These are phyloP conservation scores for Hypena proboscidalis DNA, from an alignment of 2,888 invertebrate genomes.

Conservation along the genomic window DNA sequence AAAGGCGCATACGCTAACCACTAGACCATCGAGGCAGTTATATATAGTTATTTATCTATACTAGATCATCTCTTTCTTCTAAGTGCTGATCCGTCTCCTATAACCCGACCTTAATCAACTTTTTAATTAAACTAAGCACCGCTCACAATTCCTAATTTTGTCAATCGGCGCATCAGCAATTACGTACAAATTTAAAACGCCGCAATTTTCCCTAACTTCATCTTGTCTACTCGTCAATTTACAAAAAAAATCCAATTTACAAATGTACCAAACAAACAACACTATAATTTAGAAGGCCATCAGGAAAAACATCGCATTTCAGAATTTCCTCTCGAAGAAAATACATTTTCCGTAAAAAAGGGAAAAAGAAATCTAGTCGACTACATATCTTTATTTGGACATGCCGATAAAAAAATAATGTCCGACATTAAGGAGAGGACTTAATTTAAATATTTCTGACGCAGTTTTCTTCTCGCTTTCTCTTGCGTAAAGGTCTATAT, in stretches of 20 bases:
- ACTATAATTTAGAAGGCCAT: conserved; percentile 35
- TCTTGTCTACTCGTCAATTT: conserved; percentile 9
- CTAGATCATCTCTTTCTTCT: no score
- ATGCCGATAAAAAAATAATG: conserved; percentile 83
- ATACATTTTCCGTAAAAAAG: conserved; percentile 50
- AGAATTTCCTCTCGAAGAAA: conserved; percentile 45
- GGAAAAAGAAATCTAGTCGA: conserved; percentile 42
- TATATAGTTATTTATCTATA: no score
- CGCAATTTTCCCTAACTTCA: conserved; percentile 6
- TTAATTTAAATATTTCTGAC: conserved; percentile 82
- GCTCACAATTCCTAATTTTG: no score
- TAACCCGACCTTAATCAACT: no score
- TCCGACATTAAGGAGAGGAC: conserved; percentile 77
- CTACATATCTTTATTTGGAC: conserved; percentile 77
- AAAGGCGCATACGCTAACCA: no score
- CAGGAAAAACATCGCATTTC: conserved; percentile 39
- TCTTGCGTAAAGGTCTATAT: conserved; percentile 22
- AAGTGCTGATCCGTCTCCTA: no score
- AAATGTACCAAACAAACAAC: conserved; percentile 24
- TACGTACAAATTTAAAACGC: conserved; percentile 2
- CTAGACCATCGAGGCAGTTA: no score
- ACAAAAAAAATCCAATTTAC: conserved; percentile 25
- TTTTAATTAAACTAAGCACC: no score
- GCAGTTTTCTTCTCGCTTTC: conserved; percentile 49
- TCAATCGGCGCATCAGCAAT: conserved; percentile 13